Evolutionary conservation across 37 sponge, comb jelly and placozoan genomes (phyloP), one percentile per base, ranked within the genome.

Genomic region (Oopsacas minuta): DNA sequence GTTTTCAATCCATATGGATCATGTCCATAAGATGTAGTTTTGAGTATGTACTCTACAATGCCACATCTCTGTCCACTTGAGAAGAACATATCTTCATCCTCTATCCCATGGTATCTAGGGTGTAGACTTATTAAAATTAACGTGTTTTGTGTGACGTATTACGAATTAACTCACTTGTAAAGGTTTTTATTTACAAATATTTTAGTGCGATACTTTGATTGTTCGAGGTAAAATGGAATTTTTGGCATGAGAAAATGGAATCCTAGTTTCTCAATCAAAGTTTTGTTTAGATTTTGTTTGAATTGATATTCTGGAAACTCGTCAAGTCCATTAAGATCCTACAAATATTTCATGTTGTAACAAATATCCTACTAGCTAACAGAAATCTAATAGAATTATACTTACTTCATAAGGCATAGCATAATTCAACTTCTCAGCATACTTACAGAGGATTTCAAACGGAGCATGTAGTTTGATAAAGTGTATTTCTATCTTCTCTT

Each of bases 391-490:
- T 46, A 46, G 17, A 17, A 46, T 12, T 12, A 61, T 25, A 61
- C 75, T 61, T 3, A 61, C 75, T 10, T 61, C 17, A 34, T 61
- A 61, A 10, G 75, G 75, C 75, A 61, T 61, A 12, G 75, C 75
- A n/a, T 61, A 61, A 61, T 82, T 37, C 36, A 82, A n/a, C 30
- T 82, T 37, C 83, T 82, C 83, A 22, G 83, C 83, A 36, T 12
- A 82, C 23, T 82, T 37, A 36, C 38, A 82, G 83, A 36, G 39
- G 36, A 82, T 17, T 15, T 82, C 83, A 37, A 82, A 82, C 36
- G 83, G 83, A 37, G 39, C 83, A 20, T 82, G 83, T 23, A 82
- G 35, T 20, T 82, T 82, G 36, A 82, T 82, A 20, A 82, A 82
- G 36, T 37, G 35, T 34, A 61, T 25, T 20, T 25, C 28, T 61